phyloP scores from a whole-genome alignment of 2,113 vertebrate genomes.

The Nibea albiflora region DNA sequence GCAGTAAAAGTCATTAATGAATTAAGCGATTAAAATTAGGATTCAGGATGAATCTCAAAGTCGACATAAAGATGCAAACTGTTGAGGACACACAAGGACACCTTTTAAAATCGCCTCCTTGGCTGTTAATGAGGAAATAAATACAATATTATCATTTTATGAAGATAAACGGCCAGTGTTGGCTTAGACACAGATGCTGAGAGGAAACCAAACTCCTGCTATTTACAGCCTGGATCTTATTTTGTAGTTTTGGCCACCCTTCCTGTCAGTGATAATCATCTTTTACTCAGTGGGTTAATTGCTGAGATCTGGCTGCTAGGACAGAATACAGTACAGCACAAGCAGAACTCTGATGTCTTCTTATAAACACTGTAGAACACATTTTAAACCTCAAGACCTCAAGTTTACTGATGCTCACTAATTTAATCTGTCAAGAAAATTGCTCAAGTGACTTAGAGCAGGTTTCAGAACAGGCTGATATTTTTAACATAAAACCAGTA shows the following conservation, averaged over 20 bases:
- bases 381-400: not conserved
- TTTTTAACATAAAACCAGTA: not conserved
- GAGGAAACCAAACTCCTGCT: conserved; percentile 23
- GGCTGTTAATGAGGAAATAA: conserved; percentile 50
- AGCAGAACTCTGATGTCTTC: not conserved
- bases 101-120: conserved; percentile 34
- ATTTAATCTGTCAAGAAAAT: not conserved
- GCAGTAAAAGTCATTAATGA: conserved; percentile 40
- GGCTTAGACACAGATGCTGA: conserved; percentile 7
- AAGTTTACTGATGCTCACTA: not conserved
- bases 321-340: not conserved
- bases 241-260: conserved; percentile 8
- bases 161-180: conserved; percentile 15
- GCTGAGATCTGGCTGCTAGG: conserved; percentile 28
- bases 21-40: conserved; percentile 16
- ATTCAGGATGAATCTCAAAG: conserved; percentile 44
- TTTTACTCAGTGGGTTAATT: conserved; percentile 26
- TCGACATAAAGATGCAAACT: conserved; percentile 41
- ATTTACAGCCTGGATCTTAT: conserved; percentile 34
- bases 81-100: conserved; percentile 40
- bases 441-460: not conserved
- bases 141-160: conserved; percentile 38
- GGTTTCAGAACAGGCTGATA: not conserved
- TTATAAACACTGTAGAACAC: not conserved
- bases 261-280: conserved; percentile 34